Percentiles rank a stretch among this genome's conserved stretches.
phyloP scores from a whole-genome alignment of 2,888 invertebrate species.

The Megaustenia siamemsis region DNA sequence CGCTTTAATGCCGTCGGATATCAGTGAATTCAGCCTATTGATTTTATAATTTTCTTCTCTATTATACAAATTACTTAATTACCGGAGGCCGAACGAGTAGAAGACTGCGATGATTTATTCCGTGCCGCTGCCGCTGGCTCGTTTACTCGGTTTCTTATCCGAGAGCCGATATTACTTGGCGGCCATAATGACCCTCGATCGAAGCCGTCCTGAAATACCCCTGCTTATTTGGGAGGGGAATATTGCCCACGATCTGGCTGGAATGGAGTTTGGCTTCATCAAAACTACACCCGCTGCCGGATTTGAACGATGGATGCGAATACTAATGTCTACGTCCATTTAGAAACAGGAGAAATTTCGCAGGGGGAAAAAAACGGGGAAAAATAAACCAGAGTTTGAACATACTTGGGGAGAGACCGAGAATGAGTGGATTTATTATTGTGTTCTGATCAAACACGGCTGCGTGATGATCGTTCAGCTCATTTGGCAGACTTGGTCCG shows the following conservation, averaged over 20 bases:
- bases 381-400: conserved; percentile 2
- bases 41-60: conserved; percentile 65
- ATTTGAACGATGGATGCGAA: conserved; percentile 29
- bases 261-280: conserved; percentile 61
- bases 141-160: conserved; percentile 51
- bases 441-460: neutral
- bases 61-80: conserved; percentile 66
- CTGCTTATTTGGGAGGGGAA: conserved; percentile 57
- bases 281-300: conserved; percentile 47
- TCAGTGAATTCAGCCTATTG: conserved; percentile 60
- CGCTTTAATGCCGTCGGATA: conserved; percentile 53
- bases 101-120: conserved; percentile 59
- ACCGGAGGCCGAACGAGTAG: conserved; percentile 57
- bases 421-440: conserved; percentile 25
- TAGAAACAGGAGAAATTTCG: conserved; percentile 17
- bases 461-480: neutral
- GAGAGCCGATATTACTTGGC: conserved; percentile 51
- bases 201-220: conserved; percentile 56
- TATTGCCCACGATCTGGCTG: conserved; percentile 60
- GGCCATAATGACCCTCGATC: conserved; percentile 53
- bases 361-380: neutral
- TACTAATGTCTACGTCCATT: conserved; percentile 47
- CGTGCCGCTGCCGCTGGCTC: conserved; percentile 50
- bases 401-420: neutral
- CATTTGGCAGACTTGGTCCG: neutral